Conservation (phyloP, 2,888 invertebrate species). For the Chorisops tibialis region DNA sequence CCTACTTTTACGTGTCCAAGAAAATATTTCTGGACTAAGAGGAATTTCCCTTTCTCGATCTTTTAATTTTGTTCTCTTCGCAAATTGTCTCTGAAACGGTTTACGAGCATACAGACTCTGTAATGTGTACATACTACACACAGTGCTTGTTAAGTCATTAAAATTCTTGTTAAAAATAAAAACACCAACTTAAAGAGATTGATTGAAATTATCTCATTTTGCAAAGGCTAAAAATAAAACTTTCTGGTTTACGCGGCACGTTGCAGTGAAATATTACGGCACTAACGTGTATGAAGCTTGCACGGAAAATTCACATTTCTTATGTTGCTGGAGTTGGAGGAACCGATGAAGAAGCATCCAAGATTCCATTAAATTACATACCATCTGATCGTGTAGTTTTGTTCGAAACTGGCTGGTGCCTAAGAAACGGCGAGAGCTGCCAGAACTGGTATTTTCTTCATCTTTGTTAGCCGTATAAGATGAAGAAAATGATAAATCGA, state of each 20-base stretch:
- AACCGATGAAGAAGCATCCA: not conserved
- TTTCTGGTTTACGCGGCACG: not conserved
- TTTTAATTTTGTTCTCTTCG: too few species aligned
- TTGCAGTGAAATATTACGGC: slow-evolving; percentile 14
- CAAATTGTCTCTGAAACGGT: too few species aligned
- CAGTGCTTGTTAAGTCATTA: too few species aligned
- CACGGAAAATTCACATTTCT: not conserved
- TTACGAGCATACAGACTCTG: too few species aligned
- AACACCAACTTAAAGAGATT: not conserved
- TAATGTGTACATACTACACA: too few species aligned
- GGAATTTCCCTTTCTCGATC: too few species aligned
- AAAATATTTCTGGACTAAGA: too few species aligned
- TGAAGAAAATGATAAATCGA: slow-evolving; percentile 16
- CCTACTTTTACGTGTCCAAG: too few species aligned
- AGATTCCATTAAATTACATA: slow-evolving; percentile 4
- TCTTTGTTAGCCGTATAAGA: not conserved
- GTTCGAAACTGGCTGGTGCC: too few species aligned
- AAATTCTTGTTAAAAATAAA: too few species aligned
- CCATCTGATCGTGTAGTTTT: not conserved
- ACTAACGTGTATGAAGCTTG: not conserved
- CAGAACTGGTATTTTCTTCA: too few species aligned
- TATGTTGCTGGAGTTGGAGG: not conserved
- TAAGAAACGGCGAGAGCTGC: too few species aligned
- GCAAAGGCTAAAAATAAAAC: slow-evolving; percentile 9
- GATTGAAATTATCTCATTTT: slow-evolving; percentile 9